Evolutionary conservation across 2,797 vertebrate species (phyloP).

Genomic region (Pipistrellus pipistrellus): DNA sequence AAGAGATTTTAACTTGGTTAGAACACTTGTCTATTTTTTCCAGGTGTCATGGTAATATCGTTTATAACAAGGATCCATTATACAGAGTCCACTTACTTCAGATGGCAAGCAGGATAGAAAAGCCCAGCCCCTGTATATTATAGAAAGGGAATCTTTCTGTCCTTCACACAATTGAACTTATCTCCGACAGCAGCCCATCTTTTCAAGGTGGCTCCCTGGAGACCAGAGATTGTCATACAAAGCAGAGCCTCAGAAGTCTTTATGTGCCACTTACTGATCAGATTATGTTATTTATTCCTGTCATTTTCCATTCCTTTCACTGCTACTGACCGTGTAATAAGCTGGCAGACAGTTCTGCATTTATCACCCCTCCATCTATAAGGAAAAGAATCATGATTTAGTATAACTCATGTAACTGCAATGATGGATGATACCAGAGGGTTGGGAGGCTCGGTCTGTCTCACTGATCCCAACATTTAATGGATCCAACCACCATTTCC

Average conservation of each 20-base stretch:
- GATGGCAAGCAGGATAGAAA: neutral
- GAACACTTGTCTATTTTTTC: neutral
- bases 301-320: conserved; percentile 70
- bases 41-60: neutral
- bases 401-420: conserved; percentile 19
- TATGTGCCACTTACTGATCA: conserved; percentile 55
- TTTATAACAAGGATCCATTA: neutral
- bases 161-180: conserved; percentile 40
- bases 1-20: neutral
- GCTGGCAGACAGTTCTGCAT: conserved; percentile 60
- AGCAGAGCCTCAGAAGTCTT: conserved; percentile 51
- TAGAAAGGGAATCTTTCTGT: conserved; percentile 22
- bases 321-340: conserved; percentile 34
- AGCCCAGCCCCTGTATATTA: neutral
- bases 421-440: conserved; percentile 58
- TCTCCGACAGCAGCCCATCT: conserved; percentile 1
- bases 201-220: conserved; percentile 19
- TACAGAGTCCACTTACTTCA: neutral
- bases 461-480: conserved; percentile 57
- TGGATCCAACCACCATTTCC: conserved; percentile 25
- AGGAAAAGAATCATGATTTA: conserved; percentile 68
- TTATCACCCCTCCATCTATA: conserved; percentile 66
- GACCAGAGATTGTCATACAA: conserved; percentile 42
- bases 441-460: conserved; percentile 49
- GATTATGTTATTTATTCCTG: conserved; percentile 77